Conservation (phyloP, 2,797 vertebrate genomes). For the Hippocampus kuda region DNA sequence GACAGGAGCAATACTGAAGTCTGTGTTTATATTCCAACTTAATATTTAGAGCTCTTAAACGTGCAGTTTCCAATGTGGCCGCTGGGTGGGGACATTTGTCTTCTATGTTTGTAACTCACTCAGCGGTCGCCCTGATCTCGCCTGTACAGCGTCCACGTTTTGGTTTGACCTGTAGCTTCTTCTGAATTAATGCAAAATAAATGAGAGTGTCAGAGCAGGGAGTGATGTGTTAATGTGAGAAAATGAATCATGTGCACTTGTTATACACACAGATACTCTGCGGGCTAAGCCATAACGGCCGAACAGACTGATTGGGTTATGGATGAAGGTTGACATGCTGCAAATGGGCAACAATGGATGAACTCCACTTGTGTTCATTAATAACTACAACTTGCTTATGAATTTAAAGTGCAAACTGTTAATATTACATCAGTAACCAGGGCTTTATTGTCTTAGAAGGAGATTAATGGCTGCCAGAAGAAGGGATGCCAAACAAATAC, state of each 20-base stretch:
- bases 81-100: constrained; percentile 69
- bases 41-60: constrained; percentile 2
- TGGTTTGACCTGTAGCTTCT: constrained; percentile 52
- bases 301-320: constrained; percentile 52
- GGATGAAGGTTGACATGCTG: constrained; percentile 51
- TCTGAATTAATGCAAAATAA: constrained; percentile 54
- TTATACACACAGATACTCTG: constrained; percentile 41
- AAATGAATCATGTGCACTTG: constrained; percentile 50
- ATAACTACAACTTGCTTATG: constrained; percentile 51
- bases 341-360: constrained; percentile 52
- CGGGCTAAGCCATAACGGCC: constrained; percentile 31
- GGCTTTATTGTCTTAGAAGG: constrained; percentile 22
- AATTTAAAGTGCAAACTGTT: constrained; percentile 39
- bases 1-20: constrained; percentile 35
- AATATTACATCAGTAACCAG: constrained; percentile 11
- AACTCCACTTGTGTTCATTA: constrained; percentile 55
- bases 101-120: constrained; percentile 24
- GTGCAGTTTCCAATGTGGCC: constrained; percentile 32
- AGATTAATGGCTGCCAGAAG: constrained; percentile 26
- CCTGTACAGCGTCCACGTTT: constrained; percentile 22
- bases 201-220: constrained; percentile 45
- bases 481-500: constrained; percentile 33
- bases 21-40: constrained; percentile 9
- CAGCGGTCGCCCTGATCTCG: too few relatives aligned
- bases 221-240: constrained; percentile 51